Conservation (phyloP, 1,140 invertebrate genomes). For the Condylostylus longicornis region DNA sequence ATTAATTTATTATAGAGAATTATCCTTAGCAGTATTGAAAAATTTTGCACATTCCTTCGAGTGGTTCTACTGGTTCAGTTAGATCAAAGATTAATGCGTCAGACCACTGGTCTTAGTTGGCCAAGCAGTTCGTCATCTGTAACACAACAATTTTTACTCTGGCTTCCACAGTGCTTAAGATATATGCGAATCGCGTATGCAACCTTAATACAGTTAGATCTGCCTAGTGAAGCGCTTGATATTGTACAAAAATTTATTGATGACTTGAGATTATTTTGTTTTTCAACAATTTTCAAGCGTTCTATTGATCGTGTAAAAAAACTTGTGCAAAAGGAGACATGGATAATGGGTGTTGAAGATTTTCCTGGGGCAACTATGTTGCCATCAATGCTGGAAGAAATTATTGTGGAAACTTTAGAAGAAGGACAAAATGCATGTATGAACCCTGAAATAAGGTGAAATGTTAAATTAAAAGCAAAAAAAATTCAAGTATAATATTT, state of each 20-base stretch:
- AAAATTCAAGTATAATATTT: background rate
- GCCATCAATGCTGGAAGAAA: conserved; percentile 72
- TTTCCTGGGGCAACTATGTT: conserved; percentile 35
- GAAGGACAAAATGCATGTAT: conserved; percentile 75
- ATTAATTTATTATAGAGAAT: conserved; percentile 25
- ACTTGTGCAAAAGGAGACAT: conserved; percentile 69
- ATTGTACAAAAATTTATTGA: conserved; percentile 72
- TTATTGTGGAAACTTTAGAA: conserved; percentile 68
- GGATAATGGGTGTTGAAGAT: conserved; percentile 69
- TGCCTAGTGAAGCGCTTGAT: conserved; percentile 63
- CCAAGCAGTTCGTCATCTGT: conserved; percentile 32
- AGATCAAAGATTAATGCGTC: conserved; percentile 28
- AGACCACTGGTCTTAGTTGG: conserved; percentile 31
- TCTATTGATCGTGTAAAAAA: conserved; percentile 61
- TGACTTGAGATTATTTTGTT: conserved; percentile 75
- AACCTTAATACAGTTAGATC: conserved; percentile 55
- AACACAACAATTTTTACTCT: conserved; percentile 43
- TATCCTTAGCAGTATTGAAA: conserved; percentile 47
- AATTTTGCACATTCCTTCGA: conserved; percentile 48
- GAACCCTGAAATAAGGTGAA: conserved; percentile 44
- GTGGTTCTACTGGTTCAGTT: conserved; percentile 44
- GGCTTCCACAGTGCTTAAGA: conserved; percentile 65
- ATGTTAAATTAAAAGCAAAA: background rate
- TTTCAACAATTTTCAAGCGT: conserved; percentile 72
- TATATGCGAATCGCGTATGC: conserved; percentile 53